Base-by-base conservation (phyloP, 2,888 invertebrate species). In the Caenorhabditis virilis region DNA sequence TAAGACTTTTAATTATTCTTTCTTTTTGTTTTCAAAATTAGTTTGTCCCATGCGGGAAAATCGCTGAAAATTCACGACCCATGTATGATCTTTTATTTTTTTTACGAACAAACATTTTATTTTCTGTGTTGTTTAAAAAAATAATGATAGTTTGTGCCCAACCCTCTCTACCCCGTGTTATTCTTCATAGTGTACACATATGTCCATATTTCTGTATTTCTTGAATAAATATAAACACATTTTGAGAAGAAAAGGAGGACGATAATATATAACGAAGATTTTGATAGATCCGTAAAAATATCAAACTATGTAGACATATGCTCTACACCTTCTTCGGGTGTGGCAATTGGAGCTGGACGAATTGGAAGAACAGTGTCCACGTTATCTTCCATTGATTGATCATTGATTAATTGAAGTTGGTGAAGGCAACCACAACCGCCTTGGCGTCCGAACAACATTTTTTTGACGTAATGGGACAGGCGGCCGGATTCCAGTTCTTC, bases 361-460 rank as follows among this genome's bases (percentile, higher is more conserved):
- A n/a, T n/a, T n/a, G n/a, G n/a, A n/a, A n/a, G n/a, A n/a, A n/a
- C n/a, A n/a, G n/a, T n/a, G n/a, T n/a, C n/a, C n/a, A n/a, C n/a
- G n/a, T n/a, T n/a, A n/a, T n/a, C 11, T 23, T 20, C 41, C 20
- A 9, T 41, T 41, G 41, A 22, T 7, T 20, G 20, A 41, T 20
- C 41, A 6, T n/a, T n/a, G n/a, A n/a, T n/a, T n/a, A n/a, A n/a
- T n/a, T n/a, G n/a, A n/a, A n/a, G n/a, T n/a, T n/a, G n/a, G n/a
- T n/a, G n/a, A n/a, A n/a, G n/a, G n/a, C n/a, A n/a, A 48, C 48
- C 33, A 20, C 54, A 57, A 15, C 51, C 35, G 27, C 36, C 35
- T 18, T 51, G 41, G 9, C 89, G 88, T 83, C 95, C 95, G 84
- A 97, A 97, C 9, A 97, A 87, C 73, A 91, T 88, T 84, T 95